Base-by-base conservation (phyloP, 2,797 vertebrate species). In the Pogoniulus pusillus region DNA sequence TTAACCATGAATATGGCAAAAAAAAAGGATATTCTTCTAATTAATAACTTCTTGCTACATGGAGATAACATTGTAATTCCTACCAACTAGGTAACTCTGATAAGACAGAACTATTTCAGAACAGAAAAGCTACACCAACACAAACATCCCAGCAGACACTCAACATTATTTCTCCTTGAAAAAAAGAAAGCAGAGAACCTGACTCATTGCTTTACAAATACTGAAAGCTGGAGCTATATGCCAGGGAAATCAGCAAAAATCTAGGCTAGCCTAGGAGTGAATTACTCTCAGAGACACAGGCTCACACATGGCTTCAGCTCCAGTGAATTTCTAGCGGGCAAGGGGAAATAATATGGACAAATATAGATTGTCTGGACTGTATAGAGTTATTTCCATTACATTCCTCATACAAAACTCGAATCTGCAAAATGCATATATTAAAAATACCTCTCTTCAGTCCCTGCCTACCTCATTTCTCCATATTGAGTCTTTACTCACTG, bases 161-260 rank as follows among this genome's bases (percentile, higher is more conserved):
- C 23, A 30, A 9, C 1, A 1, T 29, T 39, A 34, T 13, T 11
- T 57, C 85, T 75, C 79, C 87, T 63, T 90, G 79, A 3, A 14
- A 80, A 85, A 89, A 78, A 79, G 45, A 84, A 88, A 75, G 3
- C 16, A 82, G 62, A 86, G 41, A 60, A 58, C 34, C 60, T 86
- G 86, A 76, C 86, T 95, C 80, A 87, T 20, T 71, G 59, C 64
- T 91, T 81, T 82, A 68, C 68, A 91, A 89, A 85, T 49, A 39
- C 16, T 43, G 76, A 82, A 82, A 79, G 4, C 29, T 64, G 8
- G 39, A 82, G 32, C 11, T 74, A 65, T 27, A 72, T 32, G 60
- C 49, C 82, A 91, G 75, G 34, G 60, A 88, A 93, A 85, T 47
- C 26, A 70, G 39, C 22, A 80, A 60, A 93, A 85, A 71, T 37